phyloP scores from a whole-genome alignment of 1,140 invertebrate species.

The Charaxes varanes region DNA sequence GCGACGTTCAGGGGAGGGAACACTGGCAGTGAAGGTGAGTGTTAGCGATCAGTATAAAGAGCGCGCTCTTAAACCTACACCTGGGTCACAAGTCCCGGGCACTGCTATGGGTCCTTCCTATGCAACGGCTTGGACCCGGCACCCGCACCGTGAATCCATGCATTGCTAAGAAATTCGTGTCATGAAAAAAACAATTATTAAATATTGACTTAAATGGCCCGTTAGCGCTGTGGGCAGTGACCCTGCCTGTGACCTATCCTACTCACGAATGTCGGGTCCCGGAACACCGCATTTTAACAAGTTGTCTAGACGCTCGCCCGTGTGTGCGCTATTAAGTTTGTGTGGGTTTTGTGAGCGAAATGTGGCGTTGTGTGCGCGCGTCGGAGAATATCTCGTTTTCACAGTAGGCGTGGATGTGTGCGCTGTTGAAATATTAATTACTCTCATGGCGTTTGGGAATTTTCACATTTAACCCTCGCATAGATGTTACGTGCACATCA shows the following conservation, averaged over 20 bases:
- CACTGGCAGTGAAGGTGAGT: too few species aligned
- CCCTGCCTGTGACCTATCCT: conserved; percentile 73
- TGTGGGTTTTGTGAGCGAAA: conserved; percentile 23
- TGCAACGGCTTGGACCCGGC: too few species aligned
- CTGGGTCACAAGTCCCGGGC: too few species aligned
- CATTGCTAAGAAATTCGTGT: too few species aligned
- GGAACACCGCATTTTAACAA: conserved; percentile 68
- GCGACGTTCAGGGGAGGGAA: too few species aligned
- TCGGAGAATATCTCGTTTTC: conserved; percentile 25
- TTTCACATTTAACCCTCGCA: conserved; percentile 20
- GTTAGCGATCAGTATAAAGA: too few species aligned
- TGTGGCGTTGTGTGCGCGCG: conserved; percentile 25
- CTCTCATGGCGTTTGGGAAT: conserved; percentile 24
- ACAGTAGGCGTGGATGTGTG: conserved; percentile 28
- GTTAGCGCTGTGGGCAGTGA: too few species aligned
- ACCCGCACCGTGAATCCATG: too few species aligned
- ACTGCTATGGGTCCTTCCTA: too few species aligned
- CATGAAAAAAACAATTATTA: too few species aligned
- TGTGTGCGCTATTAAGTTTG: conserved; percentile 35
- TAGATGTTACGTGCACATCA: conserved; percentile 19
- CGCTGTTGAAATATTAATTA: conserved; percentile 30
- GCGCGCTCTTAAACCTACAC: too few species aligned
- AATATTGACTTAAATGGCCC: too few species aligned
- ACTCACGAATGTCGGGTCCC: conserved; percentile 70
- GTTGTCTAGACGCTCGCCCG: conserved; percentile 55